Conservation (phyloP, 2,888 invertebrate genomes). For the Amphipoea lucens region DNA sequence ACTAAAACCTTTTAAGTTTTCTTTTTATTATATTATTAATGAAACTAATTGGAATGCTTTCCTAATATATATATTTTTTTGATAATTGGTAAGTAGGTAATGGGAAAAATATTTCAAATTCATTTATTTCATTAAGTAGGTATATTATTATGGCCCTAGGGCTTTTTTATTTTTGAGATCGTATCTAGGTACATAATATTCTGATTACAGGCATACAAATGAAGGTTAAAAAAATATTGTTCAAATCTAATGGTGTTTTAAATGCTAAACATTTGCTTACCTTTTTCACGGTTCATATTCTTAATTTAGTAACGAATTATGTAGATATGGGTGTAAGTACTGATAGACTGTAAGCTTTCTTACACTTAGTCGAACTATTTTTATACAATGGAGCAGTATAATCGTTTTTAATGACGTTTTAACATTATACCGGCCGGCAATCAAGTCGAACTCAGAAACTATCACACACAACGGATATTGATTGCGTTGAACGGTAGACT, state of each 20-base stretch:
- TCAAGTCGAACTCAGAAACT: not conserved
- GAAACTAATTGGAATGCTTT: not conserved
- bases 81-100: not conserved
- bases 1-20: not conserved
- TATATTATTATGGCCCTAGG: not conserved
- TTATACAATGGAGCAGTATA: not conserved
- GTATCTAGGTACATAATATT: not conserved
- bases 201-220: not conserved
- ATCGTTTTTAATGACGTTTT: slow-evolving; percentile 10
- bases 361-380: not conserved
- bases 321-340: too few relatives aligned
- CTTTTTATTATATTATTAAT: not conserved
- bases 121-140: not conserved
- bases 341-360: not conserved
- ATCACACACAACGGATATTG: slow-evolving; percentile 32
- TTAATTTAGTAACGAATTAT: not conserved
- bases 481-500: slow-evolving; percentile 32
- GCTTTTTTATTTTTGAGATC: too few relatives aligned
- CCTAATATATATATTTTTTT: too few relatives aligned
- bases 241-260: not conserved
- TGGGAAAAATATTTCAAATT: not conserved
- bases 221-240: not conserved
- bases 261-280: not conserved
- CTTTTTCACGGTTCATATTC: not conserved
- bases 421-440: slow-evolving; percentile 48